A percentile compares a stretch with the other conserved stretches of the same genome.
These are phyloP conservation scores for Chiloscyllium punctatum DNA, from an alignment of 2,797 vertebrate genomes.

Conservation along the genomic window DNA sequence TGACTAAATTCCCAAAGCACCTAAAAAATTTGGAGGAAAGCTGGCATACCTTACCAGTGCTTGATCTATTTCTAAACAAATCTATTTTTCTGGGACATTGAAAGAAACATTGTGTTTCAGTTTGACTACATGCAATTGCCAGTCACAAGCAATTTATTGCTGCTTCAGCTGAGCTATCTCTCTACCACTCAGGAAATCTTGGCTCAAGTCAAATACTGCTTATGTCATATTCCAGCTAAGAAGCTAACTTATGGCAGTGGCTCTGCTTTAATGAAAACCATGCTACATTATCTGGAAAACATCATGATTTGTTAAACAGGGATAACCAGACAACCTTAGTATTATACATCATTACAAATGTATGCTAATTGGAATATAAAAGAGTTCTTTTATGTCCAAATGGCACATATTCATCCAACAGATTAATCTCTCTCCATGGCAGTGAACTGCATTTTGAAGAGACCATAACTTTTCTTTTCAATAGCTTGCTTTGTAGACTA, in stretches of 20 bases:
- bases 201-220: neutral
- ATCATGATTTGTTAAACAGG: neutral
- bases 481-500: neutral
- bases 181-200: neutral
- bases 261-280: slow-evolving; percentile 18
- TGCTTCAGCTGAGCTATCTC: neutral
- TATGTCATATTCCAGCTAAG: neutral
- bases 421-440: neutral
- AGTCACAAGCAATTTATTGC: neutral
- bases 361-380: neutral
- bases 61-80: no score
- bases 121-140: neutral
- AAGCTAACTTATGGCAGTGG: neutral
- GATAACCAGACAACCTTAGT: neutral
- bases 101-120: neutral
- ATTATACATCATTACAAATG: neutral
- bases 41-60: neutral
- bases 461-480: neutral
- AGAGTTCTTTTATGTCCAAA: neutral
- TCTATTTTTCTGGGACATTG: neutral
- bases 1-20: neutral
- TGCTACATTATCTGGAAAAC: neutral
- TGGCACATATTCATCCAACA: neutral
- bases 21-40: neutral
- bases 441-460: no score